Conservation (phyloP, 1,140 invertebrate genomes). For the Eulimnadia texana region DNA sequence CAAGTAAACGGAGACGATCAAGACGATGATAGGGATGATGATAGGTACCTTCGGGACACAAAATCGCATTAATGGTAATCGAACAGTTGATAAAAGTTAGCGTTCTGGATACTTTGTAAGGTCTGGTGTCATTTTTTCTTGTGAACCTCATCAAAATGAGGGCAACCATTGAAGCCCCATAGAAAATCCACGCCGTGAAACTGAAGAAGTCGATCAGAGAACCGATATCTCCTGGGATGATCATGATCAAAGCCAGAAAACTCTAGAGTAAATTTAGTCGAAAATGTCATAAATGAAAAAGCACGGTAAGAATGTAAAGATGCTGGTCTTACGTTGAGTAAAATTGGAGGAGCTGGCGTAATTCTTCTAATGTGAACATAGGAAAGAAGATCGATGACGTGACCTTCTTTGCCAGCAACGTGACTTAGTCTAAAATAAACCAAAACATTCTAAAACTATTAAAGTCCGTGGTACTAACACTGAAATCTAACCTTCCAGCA, state of each 20-base stretch:
- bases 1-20: conserved; percentile 54
- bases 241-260: conserved; percentile 51
- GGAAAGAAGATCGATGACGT: conserved; percentile 37
- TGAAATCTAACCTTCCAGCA: conserved; percentile 39
- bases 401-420: conserved; percentile 39
- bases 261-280: conserved; percentile 43
- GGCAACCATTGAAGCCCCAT: conserved; percentile 63
- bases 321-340: conserved; percentile 37
- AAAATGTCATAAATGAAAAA: too few species aligned
- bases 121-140: conserved; percentile 47
- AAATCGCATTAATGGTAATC: neutral
- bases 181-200: conserved; percentile 79
- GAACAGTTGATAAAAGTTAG: neutral
- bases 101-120: conserved; percentile 44
- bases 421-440: conserved; percentile 31
- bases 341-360: conserved; percentile 38
- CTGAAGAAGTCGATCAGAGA: conserved; percentile 75
- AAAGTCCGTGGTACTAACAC: neutral
- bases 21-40: conserved; percentile 54
- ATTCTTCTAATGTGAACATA: conserved; percentile 36
- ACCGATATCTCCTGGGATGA: conserved; percentile 55
- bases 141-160: conserved; percentile 57
- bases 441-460: neutral
- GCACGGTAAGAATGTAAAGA: too few species aligned
- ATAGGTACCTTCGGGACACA: conserved; percentile 47